These are phyloP conservation scores for Antedon mediterranea DNA, from an alignment of 53 echinoderm and acorn worm genomes.

Conservation along the genomic window DNA sequence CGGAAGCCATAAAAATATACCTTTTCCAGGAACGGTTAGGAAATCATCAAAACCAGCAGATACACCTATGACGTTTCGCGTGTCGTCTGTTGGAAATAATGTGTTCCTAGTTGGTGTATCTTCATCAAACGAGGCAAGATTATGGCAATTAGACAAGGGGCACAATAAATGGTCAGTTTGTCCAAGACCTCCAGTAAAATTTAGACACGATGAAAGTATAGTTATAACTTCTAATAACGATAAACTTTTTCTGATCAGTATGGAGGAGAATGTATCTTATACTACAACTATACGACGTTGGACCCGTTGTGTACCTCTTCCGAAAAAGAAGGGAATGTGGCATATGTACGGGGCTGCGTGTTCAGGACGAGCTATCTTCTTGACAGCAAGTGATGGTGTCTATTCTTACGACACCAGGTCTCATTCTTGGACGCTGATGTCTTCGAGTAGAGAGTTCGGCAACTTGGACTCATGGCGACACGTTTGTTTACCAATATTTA, in stretches of 20 bases:
- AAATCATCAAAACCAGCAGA: background rate
- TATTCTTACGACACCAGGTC: background rate
- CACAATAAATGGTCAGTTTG: background rate
- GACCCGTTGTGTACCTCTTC: background rate
- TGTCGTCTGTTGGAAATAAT: background rate
- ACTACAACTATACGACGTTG: background rate
- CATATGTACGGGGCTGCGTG: background rate
- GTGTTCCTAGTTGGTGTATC: background rate
- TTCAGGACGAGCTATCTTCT: background rate
- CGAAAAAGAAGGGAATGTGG: background rate
- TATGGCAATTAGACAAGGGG: background rate
- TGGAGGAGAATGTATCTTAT: background rate
- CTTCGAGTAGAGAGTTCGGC: background rate
- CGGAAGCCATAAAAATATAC: background rate
- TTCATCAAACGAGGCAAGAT: background rate
- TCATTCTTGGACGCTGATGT: background rate
- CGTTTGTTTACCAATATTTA: background rate
- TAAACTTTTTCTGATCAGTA: background rate
- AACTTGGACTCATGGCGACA: background rate
- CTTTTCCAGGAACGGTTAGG: background rate
- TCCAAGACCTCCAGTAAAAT: background rate
- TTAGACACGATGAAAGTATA: background rate
- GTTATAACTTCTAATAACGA: background rate
- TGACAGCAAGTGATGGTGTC: background rate
- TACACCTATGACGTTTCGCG: background rate